Conservation (phyloP, 2,113 vertebrate species). For the Fregata magnificens region DNA sequence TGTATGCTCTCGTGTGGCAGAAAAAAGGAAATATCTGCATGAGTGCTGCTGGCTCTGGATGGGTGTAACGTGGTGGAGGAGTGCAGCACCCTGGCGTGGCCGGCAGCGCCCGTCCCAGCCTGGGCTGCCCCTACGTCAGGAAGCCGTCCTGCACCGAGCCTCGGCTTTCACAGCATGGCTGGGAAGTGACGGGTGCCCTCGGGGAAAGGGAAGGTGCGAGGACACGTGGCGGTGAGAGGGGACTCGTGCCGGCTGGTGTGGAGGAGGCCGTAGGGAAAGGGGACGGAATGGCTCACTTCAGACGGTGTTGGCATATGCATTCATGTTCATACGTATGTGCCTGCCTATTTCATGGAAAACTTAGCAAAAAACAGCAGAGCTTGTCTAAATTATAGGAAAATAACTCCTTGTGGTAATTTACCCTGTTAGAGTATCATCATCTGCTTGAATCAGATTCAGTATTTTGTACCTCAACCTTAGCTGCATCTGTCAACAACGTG, state of each 20-base stretch:
- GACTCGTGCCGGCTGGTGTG: background rate
- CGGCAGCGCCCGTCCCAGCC: background rate
- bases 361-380: background rate
- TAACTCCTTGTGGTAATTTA: background rate
- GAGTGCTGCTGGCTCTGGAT: background rate
- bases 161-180: rapidly evolving
- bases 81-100: rapidly evolving
- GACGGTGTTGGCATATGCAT: background rate
- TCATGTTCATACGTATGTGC: background rate
- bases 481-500: background rate
- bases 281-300: background rate
- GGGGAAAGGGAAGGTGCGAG: background rate
- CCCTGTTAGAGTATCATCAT: background rate
- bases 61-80: too few relatives aligned
- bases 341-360: background rate
- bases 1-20: background rate
- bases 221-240: rapidly evolving
- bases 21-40: background rate
- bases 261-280: background rate
- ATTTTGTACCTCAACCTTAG: background rate
- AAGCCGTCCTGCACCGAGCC: background rate
- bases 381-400: background rate
- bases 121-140: rapidly evolving
- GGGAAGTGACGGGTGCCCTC: background rate
- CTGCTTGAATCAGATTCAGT: background rate